These are phyloP conservation scores for Patella depressa DNA, from an alignment of 2,888 invertebrate species.

Conservation along the genomic window DNA sequence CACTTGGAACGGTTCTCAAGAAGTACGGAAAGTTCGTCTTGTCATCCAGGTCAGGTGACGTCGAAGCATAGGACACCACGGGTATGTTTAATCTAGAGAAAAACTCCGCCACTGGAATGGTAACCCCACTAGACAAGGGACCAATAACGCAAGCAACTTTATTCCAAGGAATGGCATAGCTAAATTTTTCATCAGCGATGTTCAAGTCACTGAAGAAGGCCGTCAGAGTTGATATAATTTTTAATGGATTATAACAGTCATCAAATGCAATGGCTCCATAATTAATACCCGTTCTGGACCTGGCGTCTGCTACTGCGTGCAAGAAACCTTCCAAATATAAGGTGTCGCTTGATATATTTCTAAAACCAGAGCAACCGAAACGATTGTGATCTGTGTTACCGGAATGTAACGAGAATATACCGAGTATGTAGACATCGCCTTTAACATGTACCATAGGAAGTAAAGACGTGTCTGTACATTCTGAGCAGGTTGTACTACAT, in stretches of 20 bases:
- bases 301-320: constrained; percentile 42
- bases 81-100: constrained; percentile 55
- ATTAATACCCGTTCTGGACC: constrained; percentile 41
- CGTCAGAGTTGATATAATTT: constrained; percentile 36
- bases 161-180: constrained; percentile 43
- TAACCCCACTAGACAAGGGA: constrained; percentile 70
- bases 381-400: constrained; percentile 35
- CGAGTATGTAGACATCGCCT: constrained; percentile 55
- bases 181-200: constrained; percentile 38
- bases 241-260: constrained; percentile 59
- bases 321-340: constrained; percentile 58
- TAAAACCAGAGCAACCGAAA: constrained; percentile 49
- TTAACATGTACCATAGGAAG: constrained; percentile 45
- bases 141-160: constrained; percentile 73
- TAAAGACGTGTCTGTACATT: constrained; percentile 40
- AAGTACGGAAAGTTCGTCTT: constrained; percentile 60
- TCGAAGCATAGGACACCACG: constrained; percentile 57
- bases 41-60: constrained; percentile 59
- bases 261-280: constrained; percentile 63
- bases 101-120: constrained; percentile 50
- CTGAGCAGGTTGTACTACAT: constrained; percentile 45
- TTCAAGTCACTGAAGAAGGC: constrained; percentile 31
- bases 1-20: constrained; percentile 64
- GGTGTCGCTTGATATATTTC: constrained; percentile 51
- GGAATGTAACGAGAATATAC: constrained; percentile 58